Evolutionary conservation across 2,797 vertebrate genomes (phyloP), one percentile per base, ranked within the genome.

Genomic region (Chloroceryle inda): DNA sequence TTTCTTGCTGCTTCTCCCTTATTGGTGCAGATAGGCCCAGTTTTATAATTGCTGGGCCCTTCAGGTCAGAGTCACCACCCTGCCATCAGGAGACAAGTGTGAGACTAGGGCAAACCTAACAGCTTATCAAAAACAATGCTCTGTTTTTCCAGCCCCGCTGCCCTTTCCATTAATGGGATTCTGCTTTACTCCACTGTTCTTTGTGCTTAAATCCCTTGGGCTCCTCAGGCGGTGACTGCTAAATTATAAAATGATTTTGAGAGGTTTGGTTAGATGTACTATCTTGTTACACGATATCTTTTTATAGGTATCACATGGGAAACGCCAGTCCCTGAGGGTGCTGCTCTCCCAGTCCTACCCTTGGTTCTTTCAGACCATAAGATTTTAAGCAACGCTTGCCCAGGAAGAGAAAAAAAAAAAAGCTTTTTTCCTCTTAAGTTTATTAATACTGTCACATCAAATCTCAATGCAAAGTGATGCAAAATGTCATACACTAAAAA

Each of bases 221-320:
- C 58, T 94, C 66, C 78, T 42, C 33, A 66, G 78, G 67, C 38
- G 3, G 17, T 5, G 71, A 61, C 74, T 73, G 68, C 53, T 68
- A 77, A 94, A 87, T 89, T 68, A 92, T 83, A 67, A 90, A 87
- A 73, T 45, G 61, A 84, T 59, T 95, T 73, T 55, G 40, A 88
- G 72, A 87, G 49, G 42, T 52, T 52, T 90, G 35, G 72, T 75
- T 56, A 58, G 11, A 77, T 17, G 49, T 24, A 45, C 47, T 82
- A 56, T 35, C 12, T 4, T 79, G 67, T 69, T 79, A 69, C 33
- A 50, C 8, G 27, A 13, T 11, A 40, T 31, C 22, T 71, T 94
- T 92, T 86, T 73, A 49, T 3, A 88, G 84, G 77, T 37, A 26
- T 53, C 55, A 31, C 13, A 62, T 8, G 74, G 79, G 58, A 52